Evolutionary conservation across 2,113 vertebrate genomes (phyloP).

Genomic region (Ochotona curzoniae): DNA sequence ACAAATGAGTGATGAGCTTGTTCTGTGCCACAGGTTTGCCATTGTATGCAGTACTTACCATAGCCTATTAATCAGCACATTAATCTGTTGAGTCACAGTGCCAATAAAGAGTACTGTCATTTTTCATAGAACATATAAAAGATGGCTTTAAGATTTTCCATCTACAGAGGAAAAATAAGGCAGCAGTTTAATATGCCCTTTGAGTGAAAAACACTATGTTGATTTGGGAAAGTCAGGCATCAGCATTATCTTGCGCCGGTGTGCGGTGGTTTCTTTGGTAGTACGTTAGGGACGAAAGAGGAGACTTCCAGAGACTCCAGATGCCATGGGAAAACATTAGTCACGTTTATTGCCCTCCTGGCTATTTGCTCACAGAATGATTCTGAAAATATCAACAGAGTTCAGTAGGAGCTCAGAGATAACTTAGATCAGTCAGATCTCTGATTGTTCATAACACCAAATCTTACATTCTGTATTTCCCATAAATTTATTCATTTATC

Average conservation of each 20-base stretch:
- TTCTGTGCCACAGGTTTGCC: slow-evolving; percentile 29
- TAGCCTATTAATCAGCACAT: slow-evolving; percentile 35
- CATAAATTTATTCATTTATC: too few species aligned
- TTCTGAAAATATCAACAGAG: too few species aligned
- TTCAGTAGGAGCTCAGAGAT: background rate
- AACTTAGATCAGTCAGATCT: slow-evolving; percentile 40
- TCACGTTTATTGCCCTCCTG: slow-evolving; percentile 15
- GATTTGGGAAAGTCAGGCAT: background rate
- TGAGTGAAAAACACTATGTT: background rate
- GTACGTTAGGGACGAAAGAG: slow-evolving; percentile 41
- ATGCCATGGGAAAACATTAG: slow-evolving; percentile 34
- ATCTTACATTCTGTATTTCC: background rate
- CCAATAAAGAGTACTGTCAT: slow-evolving; percentile 23
- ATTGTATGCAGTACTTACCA: background rate
- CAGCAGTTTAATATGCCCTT: background rate
- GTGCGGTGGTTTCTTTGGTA: slow-evolving; percentile 34
- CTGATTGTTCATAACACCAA: background rate
- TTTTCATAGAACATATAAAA: slow-evolving; percentile 40
- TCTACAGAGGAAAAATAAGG: slow-evolving; percentile 9
- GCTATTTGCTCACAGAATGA: slow-evolving; percentile 45
- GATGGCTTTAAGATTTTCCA: slow-evolving; percentile 49
- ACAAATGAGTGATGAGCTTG: background rate
- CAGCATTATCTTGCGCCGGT: slow-evolving; percentile 11
- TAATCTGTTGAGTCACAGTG: slow-evolving; percentile 45
- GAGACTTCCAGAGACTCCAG: background rate